Conservation (phyloP, 1,140 invertebrate genomes). For the Eueides isabella region DNA sequence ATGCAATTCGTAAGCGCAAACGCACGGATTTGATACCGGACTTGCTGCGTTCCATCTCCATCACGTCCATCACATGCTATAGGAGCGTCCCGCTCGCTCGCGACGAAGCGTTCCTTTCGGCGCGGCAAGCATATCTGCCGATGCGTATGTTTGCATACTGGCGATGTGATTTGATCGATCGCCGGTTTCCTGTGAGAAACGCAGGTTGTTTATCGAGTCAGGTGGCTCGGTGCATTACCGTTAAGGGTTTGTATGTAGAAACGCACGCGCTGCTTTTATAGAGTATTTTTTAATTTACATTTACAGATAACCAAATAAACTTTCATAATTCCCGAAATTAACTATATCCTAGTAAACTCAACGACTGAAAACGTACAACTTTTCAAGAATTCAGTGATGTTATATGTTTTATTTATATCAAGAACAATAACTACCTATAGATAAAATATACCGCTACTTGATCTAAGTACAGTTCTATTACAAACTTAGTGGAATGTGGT, state of each 20-base stretch:
- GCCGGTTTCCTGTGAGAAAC: constrained; percentile 77
- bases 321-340: neutral
- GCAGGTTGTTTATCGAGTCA: constrained; percentile 74
- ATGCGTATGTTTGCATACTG: constrained; percentile 74
- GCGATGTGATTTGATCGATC: constrained; percentile 76
- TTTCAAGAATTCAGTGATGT: neutral
- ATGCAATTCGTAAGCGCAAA: constrained; percentile 79
- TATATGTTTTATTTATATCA: constrained; percentile 9
- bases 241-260: constrained; percentile 63
- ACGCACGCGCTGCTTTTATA: constrained; percentile 50
- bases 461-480: constrained; percentile 52
- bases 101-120: constrained; percentile 56
- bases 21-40: constrained; percentile 74
- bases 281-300: constrained; percentile 11
- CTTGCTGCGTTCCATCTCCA: constrained; percentile 67
- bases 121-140: constrained; percentile 59
- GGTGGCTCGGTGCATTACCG: constrained; percentile 68
- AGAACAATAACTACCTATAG: constrained; percentile 21
- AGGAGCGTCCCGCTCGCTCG: constrained; percentile 55
- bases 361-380: neutral
- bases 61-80: constrained; percentile 53
- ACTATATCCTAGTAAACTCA: neutral
- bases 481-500: constrained; percentile 63
- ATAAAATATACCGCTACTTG: constrained; percentile 34
- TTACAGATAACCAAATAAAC: neutral